These are phyloP conservation scores for Ophion obscuratus DNA, from an alignment of 2,888 invertebrate genomes.

Conservation along the genomic window DNA sequence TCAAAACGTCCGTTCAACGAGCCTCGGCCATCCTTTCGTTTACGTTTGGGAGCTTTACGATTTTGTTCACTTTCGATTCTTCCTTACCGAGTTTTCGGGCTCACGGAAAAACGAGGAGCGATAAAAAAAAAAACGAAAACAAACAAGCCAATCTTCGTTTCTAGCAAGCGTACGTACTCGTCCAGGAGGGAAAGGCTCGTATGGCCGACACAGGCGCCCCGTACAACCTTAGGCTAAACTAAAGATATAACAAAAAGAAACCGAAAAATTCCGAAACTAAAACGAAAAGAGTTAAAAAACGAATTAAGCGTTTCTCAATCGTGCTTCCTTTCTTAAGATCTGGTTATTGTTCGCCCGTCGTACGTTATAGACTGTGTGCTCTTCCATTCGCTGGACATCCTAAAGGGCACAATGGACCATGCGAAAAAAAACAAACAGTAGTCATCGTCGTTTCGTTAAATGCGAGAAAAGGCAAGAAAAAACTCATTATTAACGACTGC, in stretches of 20 bases:
- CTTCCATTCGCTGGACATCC: constrained; percentile 14
- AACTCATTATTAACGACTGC: not conserved
- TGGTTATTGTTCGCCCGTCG: constrained; percentile 35
- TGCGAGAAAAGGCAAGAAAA: not conserved
- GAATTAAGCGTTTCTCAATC: constrained; percentile 57
- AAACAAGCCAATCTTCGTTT: not conserved
- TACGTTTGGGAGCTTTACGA: constrained; percentile 55
- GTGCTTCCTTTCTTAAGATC: constrained; percentile 67
- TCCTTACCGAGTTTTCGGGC: constrained; percentile 35
- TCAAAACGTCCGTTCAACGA: constrained; percentile 63
- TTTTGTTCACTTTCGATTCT: constrained; percentile 56
- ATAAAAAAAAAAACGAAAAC: constrained; percentile 17
- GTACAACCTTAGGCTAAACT: constrained; percentile 32
- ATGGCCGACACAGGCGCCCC: constrained; percentile 16
- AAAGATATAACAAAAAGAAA: constrained; percentile 15
- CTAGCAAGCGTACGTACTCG: not conserved
- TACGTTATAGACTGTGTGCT: constrained; percentile 8
- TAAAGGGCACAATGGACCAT: not conserved
- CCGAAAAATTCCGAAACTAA: constrained; percentile 14
- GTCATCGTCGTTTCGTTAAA: not conserved
- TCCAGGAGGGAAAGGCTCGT: not conserved
- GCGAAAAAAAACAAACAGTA: constrained; percentile 14
- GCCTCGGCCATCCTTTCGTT: constrained; percentile 69
- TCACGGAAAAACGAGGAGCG: constrained; percentile 20
- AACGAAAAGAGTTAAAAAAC: constrained; percentile 40